Base-by-base conservation (phyloP, 2,113 vertebrate species). In the Percopsis transmontana region DNA sequence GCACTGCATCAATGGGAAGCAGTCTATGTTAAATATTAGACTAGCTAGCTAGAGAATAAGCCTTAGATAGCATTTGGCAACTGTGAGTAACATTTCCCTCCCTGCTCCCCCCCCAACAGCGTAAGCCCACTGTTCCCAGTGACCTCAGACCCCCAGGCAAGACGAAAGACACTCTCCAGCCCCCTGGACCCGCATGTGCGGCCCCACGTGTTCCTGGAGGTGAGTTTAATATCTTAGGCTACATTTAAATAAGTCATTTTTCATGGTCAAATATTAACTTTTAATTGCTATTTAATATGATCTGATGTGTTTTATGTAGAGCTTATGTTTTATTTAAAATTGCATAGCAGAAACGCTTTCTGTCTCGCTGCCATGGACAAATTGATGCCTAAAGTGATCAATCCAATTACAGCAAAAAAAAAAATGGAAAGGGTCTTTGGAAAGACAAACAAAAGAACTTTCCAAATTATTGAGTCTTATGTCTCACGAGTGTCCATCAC, bases 161-260 rank as follows among this genome's bases (percentile, higher is more conserved):
- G 72, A 82, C 58, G 66, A 86, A 76, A 65, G 85, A 91, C 69
- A 83, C 75, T 14, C 88, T 93, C 56, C 88, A 89, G 63, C 90
- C 76, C 23, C 87, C 87, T 3, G 87, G 73, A 48, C 73, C 52
- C 16, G 70, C 60, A 15, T 41, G 69, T 42, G 16, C 2, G 39
- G 77, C 54, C 63, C 60, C 54, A 4, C 71, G 42, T 50, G 20
- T 54, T 1, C n/a, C 62, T 4, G 85, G 64, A 87, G 92, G 92
- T 93, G 69, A 89, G 88, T 74, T 19, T 58, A 33, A 33, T 33
- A 33, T 16, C 53, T 8, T 56, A 5, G 16, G n/a, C n/a, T n/a
- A n/a, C n/a, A n/a, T n/a, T n/a, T n/a, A n/a, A n/a, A n/a, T n/a
- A n/a, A n/a, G n/a, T n/a, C n/a, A 33, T 54, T 21, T 47, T 15